Conservation (phyloP, 2,888 invertebrate species). For the Leptinotarsa rubiginosa region DNA sequence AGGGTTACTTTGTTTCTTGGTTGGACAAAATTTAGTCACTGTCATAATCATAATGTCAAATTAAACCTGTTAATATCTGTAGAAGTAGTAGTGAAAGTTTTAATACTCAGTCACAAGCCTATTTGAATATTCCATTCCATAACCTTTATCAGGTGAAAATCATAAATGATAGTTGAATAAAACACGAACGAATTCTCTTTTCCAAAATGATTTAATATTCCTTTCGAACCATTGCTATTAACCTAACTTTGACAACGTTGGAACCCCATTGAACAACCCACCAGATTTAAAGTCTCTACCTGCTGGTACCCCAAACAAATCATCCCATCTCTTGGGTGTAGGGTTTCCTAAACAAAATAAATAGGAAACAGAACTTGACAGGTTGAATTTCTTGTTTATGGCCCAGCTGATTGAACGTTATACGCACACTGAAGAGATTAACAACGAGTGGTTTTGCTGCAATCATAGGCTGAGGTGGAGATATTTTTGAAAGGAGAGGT, state of each 20-base stretch:
- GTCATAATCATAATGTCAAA: too few relatives aligned
- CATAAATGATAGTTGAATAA: too few relatives aligned
- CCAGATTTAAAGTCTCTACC: conserved; percentile 37
- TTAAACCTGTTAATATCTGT: too few relatives aligned
- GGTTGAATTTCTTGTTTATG: conserved; percentile 32
- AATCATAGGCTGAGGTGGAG: neutral
- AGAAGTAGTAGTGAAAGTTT: too few relatives aligned
- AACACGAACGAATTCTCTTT: too few relatives aligned
- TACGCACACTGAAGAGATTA: conserved; percentile 3
- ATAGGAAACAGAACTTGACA: conserved; percentile 34
- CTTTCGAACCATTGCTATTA: neutral
- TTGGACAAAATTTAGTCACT: too few relatives aligned
- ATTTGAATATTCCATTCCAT: too few relatives aligned
- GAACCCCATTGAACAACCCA: conserved; percentile 22
- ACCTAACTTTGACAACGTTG: conserved; percentile 26
- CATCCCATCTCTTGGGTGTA: conserved; percentile 35
- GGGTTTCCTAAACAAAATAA: conserved; percentile 41
- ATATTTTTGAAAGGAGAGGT: neutral
- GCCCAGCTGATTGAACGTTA: conserved; percentile 21
- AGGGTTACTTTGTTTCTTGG: too few relatives aligned
- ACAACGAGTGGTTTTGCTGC: neutral
- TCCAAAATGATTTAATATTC: too few relatives aligned
- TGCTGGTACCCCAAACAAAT: conserved; percentile 34
- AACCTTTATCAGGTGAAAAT: too few relatives aligned
- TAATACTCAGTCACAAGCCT: too few relatives aligned